Evolutionary conservation across 2,888 invertebrate species (phyloP).

Genomic region (Abscondita cerata): DNA sequence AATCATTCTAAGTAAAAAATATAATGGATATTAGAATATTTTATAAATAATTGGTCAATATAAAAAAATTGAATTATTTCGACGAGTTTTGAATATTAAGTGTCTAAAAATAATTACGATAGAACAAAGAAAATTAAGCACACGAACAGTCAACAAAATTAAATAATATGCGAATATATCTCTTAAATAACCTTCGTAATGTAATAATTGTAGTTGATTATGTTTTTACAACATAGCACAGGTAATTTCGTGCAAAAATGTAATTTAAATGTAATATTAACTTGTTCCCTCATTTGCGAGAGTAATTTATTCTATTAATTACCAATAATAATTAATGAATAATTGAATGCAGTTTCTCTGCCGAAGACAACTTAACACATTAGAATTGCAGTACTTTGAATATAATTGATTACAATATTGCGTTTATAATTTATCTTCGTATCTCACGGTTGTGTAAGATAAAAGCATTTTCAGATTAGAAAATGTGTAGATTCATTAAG

Average conservation of each 20-base stretch:
- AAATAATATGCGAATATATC: slow-evolving; percentile 1
- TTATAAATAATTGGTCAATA: no score
- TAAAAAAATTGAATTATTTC: no score
- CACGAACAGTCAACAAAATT: not conserved
- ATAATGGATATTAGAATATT: no score
- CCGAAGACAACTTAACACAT: slow-evolving; percentile 19
- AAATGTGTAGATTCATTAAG: slow-evolving; percentile 11
- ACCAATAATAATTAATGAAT: slow-evolving; percentile 32
- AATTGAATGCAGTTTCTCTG: slow-evolving; percentile 34
- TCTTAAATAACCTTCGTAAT: slow-evolving; percentile 17
- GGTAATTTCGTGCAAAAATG: slow-evolving; percentile 22
- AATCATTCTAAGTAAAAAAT: no score
- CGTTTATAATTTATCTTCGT: slow-evolving; percentile 16
- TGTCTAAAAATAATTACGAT: no score
- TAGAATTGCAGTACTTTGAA: slow-evolving; percentile 19
- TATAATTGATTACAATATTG: slow-evolving; percentile 18
- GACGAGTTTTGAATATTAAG: no score
- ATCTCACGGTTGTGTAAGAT: not conserved
- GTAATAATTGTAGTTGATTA: slow-evolving; percentile 18
- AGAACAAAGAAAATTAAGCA: no score
- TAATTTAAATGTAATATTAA: slow-evolving; percentile 23
- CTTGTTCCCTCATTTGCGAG: slow-evolving; percentile 29
- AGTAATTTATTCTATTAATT: slow-evolving; percentile 35
- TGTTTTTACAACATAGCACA: slow-evolving; percentile 19
- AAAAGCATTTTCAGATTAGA: slow-evolving; percentile 8